A percentile compares a stretch with the other conserved stretches of the same genome.
These are phyloP conservation scores for Scomberomorus guttatus DNA, from an alignment of 2,797 vertebrate genomes.

Conservation along the genomic window DNA sequence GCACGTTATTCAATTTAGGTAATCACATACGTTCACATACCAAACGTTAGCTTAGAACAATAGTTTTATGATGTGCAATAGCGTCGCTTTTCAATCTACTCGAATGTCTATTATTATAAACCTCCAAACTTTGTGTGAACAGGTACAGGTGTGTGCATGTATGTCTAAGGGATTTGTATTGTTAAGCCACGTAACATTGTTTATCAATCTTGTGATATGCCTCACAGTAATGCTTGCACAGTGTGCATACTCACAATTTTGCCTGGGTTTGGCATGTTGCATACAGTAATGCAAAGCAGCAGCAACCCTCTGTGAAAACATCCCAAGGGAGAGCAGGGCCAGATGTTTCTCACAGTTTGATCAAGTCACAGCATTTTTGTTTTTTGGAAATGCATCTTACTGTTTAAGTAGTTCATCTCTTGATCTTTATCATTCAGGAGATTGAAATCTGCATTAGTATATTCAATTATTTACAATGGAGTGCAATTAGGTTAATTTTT, in stretches of 20 bases:
- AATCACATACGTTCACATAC: neutral
- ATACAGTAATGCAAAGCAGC: conserved; percentile 26
- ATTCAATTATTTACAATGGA: conserved; percentile 2
- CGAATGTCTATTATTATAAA: neutral
- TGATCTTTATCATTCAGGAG: conserved; percentile 6
- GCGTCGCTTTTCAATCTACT: neutral
- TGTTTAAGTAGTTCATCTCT: conserved; percentile 7
- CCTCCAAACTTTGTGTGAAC: no score
- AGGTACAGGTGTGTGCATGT: no score
- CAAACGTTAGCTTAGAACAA: neutral
- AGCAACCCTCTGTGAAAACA: neutral
- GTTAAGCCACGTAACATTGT: conserved; percentile 6
- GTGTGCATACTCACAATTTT: neutral
- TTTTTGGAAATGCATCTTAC: neutral
- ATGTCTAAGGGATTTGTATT: no score
- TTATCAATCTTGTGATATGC: conserved; percentile 20
- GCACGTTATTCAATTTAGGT: conserved; percentile 9
- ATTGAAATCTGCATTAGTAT: conserved; percentile 14
- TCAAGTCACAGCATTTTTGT: neutral
- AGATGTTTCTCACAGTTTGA: conserved; percentile 42
- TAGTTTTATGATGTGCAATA: neutral
- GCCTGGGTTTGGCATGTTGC: conserved; percentile 5
- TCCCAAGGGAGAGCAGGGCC: conserved; percentile 1
- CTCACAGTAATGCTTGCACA: neutral
- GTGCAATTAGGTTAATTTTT: conserved; percentile 33